Percentiles rank a stretch among this genome's conserved stretches.
Evolutionary conservation across 2,888 invertebrate species (phyloP).

Genomic region (Nephrotoma flavescens): DNA sequence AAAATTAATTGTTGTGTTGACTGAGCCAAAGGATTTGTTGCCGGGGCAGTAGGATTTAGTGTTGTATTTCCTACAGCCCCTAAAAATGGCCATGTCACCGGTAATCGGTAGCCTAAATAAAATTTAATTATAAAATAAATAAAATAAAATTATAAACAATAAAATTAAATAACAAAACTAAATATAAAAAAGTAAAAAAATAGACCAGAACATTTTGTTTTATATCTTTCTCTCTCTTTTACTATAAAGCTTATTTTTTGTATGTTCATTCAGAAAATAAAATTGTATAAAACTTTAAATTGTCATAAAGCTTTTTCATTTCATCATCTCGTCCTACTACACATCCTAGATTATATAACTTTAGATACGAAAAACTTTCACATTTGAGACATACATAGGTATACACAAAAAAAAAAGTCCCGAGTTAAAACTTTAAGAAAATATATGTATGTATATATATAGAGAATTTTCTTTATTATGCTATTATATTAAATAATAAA

Average conservation of each 20-base stretch:
- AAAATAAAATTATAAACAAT: slow-evolving; percentile 7
- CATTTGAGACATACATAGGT: not conserved
- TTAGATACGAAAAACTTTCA: not conserved
- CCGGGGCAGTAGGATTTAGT: slow-evolving; percentile 20
- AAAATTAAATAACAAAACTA: slow-evolving; percentile 1
- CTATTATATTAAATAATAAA: slow-evolving; percentile 6
- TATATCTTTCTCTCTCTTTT: not conserved
- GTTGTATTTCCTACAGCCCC: slow-evolving; percentile 33
- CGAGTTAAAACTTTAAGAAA: not conserved
- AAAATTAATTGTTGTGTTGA: slow-evolving; percentile 49
- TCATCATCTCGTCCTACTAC: not conserved
- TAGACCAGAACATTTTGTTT: not conserved
- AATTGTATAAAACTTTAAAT: not conserved
- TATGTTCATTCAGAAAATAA: not conserved
- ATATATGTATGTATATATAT: not conserved
- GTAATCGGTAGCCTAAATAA: slow-evolving; percentile 55
- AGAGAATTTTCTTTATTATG: slow-evolving; percentile 6
- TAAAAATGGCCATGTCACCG: slow-evolving; percentile 66
- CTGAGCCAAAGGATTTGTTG: slow-evolving; percentile 32
- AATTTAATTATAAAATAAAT: slow-evolving; percentile 3
- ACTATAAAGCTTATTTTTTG: not conserved
- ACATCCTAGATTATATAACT: not conserved
- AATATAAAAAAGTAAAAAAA: not conserved
- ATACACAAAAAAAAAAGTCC: not conserved
- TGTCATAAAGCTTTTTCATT: not conserved